These are phyloP conservation scores for Aplysia californica DNA, from an alignment of 1,140 invertebrate genomes.

Conservation along the genomic window DNA sequence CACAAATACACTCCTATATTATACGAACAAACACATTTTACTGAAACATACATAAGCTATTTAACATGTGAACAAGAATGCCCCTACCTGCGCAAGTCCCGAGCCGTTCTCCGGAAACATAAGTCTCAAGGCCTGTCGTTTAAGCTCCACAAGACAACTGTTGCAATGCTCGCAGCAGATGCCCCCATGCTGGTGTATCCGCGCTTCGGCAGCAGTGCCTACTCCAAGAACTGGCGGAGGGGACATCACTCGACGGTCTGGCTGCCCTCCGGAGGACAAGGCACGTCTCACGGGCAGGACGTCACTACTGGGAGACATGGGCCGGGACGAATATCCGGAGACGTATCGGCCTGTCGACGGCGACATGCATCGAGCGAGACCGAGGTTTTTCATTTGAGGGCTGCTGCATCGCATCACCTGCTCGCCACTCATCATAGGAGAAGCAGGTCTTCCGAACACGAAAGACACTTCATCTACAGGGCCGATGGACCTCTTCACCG, in stretches of 20 bases:
- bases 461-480: slow-evolving; percentile 35
- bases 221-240: slow-evolving; percentile 24
- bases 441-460: slow-evolving; percentile 41
- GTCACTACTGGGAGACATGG: slow-evolving; percentile 70
- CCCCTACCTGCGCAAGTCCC: slow-evolving; percentile 35
- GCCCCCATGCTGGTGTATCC: slow-evolving; percentile 29
- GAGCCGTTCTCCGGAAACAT: slow-evolving; percentile 38
- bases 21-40: no score
- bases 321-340: not conserved
- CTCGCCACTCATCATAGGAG: slow-evolving; percentile 9
- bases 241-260: slow-evolving; percentile 17
- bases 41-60: no score
- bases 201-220: slow-evolving; percentile 12
- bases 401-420: not conserved
- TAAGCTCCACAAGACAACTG: slow-evolving; percentile 39
- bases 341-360: slow-evolving; percentile 14
- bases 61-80: not conserved
- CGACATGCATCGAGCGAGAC: slow-evolving; percentile 17
- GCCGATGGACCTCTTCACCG: slow-evolving; percentile 20
- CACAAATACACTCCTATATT: no score
- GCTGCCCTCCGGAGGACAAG: slow-evolving; percentile 22
- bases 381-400: not conserved
- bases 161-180: slow-evolving; percentile 40
- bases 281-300: slow-evolving; percentile 60
- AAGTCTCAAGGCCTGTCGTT: slow-evolving; percentile 37